Evolutionary conservation across 2,888 invertebrate genomes (phyloP), one percentile per base, ranked within the genome.

Genomic region (Dasysyrphus albostriatus): DNA sequence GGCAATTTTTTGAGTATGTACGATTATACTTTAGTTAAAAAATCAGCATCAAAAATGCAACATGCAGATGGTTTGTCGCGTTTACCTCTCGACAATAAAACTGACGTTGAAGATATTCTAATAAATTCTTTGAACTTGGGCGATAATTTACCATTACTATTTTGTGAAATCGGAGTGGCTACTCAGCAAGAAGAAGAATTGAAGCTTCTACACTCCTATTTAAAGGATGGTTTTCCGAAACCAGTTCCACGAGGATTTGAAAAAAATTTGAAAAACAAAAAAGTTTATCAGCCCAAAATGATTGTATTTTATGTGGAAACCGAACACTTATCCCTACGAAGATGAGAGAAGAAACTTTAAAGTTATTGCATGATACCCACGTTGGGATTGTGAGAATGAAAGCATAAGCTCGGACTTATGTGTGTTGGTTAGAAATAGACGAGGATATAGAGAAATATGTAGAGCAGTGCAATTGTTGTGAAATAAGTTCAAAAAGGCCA

Each of bases 1-100:
- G 63, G 16, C 19, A 1, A 63, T 44, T 44, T 63, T 42, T 24
- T 63, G 3, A 63, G 63, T 42, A 44, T 63, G 63, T 63, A 63
- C 2, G 56, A 56, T n/a, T 56, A 56, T 56, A 56, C 34, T 1
- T 4, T 56, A 12, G 19, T 56, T 56, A n/a, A 56, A 34, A 56
- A 56, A 56, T 24, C 56, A 8, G 56, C 32, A 56, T 34, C 56
- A n/a, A 56, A 56, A 56, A 56, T 56, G 56, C 56, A 56, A 56
- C 32, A 56, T 32, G 56, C 56, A 1, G 56, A 56, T 56, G 56
- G 56, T 7, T 56, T 56, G n/a, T 56, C 34, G 8, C 32, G 56
- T 34, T 32, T 56, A 32, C 32, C 32, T 56, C 56, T 56, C 56
- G 56, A 32, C n/a, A 5, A 32, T 32, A 32, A 32, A 32, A 32